Base-by-base conservation (phyloP, 2,797 vertebrate genomes). In the Halcyon leucocephala region DNA sequence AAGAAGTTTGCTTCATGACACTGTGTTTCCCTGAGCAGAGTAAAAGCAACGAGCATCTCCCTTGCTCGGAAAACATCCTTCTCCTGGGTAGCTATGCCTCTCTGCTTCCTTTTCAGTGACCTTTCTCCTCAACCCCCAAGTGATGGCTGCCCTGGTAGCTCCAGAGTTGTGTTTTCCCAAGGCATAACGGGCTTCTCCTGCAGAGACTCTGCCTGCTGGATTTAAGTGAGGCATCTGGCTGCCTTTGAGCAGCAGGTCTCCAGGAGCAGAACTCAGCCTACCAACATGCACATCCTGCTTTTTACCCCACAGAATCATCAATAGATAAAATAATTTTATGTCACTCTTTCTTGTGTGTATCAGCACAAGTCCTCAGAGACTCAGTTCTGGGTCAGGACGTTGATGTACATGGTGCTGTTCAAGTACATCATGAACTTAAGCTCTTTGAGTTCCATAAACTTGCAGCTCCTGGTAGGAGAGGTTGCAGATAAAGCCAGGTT, bases 401-500 rank as follows among this genome's bases (percentile, higher is more conserved):
- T 65, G 85, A 46, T 66, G 67, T 80, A 73, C 1, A 0, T 54
- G 58, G 33, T 35, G 49, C 85, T 83, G 12, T 83, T 91, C 72
- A 77, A 87, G 51, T 42, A 55, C 84, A 31, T 62, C 57, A 51
- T 62, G 52, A 87, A 73, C 78, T 76, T 65, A 7, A 80, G 46
- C n/a, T 80, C 86, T 31, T 58, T 48, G 60, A 92, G 62, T 73
- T 93, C 81, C 52, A 26, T 60, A 84, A 92, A 84, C 49, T 84
- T 61, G 10, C 33, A 66, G 57, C 39, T 57, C 60, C 64, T 93
- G 54, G 35, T 78, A 26, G 48, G 93, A 90, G 65, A 86, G 48
- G 29, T 12, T 52, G 77, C 49, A 1, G 12, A 58, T 28, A 72
- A 69, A 93, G 62, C 46, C 42, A 17, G 33, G 60, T 64, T 2